phyloP scores from a whole-genome alignment of 2,797 vertebrate species.

The Sphenopsis melanotis region DNA sequence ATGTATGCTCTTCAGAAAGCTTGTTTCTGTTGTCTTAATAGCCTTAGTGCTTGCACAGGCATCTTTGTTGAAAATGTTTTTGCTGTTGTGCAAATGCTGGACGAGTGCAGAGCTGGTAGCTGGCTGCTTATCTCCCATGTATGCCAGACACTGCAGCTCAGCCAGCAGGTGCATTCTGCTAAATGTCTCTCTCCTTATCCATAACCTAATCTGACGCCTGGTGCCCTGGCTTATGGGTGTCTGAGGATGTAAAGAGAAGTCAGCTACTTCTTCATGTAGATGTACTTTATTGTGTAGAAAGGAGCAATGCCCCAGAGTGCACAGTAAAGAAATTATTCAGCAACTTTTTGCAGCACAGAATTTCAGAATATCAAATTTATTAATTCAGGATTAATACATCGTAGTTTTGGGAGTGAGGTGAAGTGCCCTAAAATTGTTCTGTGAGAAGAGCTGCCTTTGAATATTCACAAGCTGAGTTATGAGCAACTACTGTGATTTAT shows the following conservation, averaged over 20 bases:
- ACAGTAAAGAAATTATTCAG: not conserved
- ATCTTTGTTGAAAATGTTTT: not conserved
- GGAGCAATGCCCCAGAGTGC: not conserved
- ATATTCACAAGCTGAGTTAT: not conserved
- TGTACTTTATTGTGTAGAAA: not conserved
- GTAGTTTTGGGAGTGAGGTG: not conserved
- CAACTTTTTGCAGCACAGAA: not conserved
- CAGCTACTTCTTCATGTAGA: not conserved
- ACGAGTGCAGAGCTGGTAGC: not conserved
- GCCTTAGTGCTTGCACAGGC: not conserved
- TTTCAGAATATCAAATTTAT: not conserved
- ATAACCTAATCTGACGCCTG: not conserved
- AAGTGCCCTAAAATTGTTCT: not conserved
- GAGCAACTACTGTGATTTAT: not conserved
- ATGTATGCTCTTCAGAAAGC: not conserved
- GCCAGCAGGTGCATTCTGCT: not conserved
- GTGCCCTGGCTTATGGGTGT: accelerated
- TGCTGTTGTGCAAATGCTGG: not conserved
- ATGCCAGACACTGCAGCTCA: not conserved
- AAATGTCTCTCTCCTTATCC: not conserved
- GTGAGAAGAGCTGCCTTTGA: accelerated
- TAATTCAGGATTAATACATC: not conserved
- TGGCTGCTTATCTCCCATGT: not conserved
- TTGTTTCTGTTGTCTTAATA: not conserved
- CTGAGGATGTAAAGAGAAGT: not conserved